Evolutionary conservation across 2,113 vertebrate genomes (phyloP), one percentile per base, ranked within the genome.

Genomic region (Emydocephalus ijimae): DNA sequence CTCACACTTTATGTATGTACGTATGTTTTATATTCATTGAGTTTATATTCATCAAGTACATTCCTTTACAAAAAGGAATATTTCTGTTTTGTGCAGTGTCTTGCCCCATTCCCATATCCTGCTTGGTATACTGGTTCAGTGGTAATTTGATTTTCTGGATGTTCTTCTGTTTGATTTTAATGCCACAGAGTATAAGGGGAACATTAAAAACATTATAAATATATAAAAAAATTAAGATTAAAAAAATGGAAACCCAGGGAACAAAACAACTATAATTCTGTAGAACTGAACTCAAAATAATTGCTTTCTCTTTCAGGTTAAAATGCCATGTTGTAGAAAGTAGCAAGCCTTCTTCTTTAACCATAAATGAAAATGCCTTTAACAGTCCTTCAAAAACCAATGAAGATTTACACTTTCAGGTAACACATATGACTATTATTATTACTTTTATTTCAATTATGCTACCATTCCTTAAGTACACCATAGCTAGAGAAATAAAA

Each of bases 241-340:
- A 89, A 26, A 52, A 56, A 39, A 52, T 24, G 23, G 64, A 92
- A 52, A 88, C 24, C 23, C 10, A 55, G 29, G 23, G 10, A 74
- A 34, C 29, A 91, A 91, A 69, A 56, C 11, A 56, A 81, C 23
- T 9, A 29, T 26, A 55, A 4, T 39, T 34, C 55, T 43, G 11
- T n/a, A 55, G 55, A 57, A 88, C 26, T 56, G 9, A 48, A 88
- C 57, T 54, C 54, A 21, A 23, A 55, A 56, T 92, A 18, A 81
- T 23, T 94, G 61, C 5, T 89, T 89, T 74, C 12, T 86, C 23
- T 90, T 43, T 39, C 93, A 99, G 99, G 94, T 98, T 99, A 91
- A 98, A 98, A 95, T 99, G 99, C 96, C 98, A 99, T 9, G 97
- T 98, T 18, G 18, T 98, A 91, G 98, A 99, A 96, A 98, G 96